Evolutionary conservation across 2,797 vertebrate genomes (phyloP).

Genomic region (Acrocephalus scirpaceus): DNA sequence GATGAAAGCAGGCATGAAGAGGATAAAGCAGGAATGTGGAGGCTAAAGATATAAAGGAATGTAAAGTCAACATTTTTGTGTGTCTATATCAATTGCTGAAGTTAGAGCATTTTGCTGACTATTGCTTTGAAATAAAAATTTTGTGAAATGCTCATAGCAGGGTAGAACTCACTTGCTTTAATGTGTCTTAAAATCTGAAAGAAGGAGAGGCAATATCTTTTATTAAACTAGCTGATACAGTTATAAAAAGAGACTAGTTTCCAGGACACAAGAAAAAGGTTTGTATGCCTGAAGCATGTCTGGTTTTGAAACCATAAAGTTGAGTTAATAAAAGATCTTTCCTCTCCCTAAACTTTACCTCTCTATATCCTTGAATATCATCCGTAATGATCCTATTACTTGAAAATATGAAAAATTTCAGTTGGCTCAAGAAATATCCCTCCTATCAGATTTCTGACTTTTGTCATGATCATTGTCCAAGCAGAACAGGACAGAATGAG

Average conservation of each 20-base stretch:
- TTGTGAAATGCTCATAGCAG: conserved; percentile 42
- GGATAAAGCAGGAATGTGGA: conserved; percentile 32
- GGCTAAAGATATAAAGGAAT: conserved; percentile 13
- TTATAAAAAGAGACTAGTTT: conserved; percentile 56
- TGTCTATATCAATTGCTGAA: conserved; percentile 24
- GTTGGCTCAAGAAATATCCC: background rate
- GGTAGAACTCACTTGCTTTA: conserved; percentile 49
- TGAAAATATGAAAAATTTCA: conserved; percentile 27
- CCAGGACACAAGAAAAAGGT: conserved; percentile 39
- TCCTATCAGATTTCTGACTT: conserved; percentile 33
- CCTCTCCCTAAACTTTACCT: conserved; percentile 13
- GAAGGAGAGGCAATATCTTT: conserved; percentile 62
- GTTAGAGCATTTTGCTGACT: conserved; percentile 51
- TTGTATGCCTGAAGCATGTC: conserved; percentile 56
- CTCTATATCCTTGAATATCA: conserved; percentile 9
- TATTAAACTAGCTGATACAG: conserved; percentile 60
- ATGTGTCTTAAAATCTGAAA: conserved; percentile 54
- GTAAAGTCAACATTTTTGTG: conserved; percentile 57
- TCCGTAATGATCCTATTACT: conserved; percentile 44
- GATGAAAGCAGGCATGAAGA: conserved; percentile 32
- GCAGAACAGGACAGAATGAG: background rate
- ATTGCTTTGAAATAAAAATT: conserved; percentile 55
- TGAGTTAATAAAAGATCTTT: conserved; percentile 51
- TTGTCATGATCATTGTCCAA: background rate
- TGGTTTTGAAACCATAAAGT: conserved; percentile 39